Base-by-base conservation (phyloP, 35 echinoderm and acorn worm genomes). In the Lytechinus pictus region DNA sequence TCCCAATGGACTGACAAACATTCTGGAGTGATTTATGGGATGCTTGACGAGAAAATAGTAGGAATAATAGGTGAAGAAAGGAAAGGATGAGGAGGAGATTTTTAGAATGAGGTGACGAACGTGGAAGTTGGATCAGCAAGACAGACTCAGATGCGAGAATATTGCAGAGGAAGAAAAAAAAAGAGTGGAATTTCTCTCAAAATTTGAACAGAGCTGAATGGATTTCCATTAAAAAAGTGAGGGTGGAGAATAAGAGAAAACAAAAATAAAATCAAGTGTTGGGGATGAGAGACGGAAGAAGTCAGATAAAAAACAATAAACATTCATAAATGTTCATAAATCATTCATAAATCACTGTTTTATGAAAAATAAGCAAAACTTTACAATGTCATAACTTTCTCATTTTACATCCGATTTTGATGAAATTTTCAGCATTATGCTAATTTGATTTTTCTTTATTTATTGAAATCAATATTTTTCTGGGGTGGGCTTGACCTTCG, bases 1-100 rank as follows among this genome's bases (percentile, higher is more conserved):
- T 79, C 66, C 66, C 66, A 79, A 79, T 79, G 66, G 66, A 79
- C 66, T 79, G 66, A 79, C 66, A 79, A 79, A 79, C 66, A 79
- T 79, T 7, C 66, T 24, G 8, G 19, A 7, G 66, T 79, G 66
- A 79, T 79, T 79, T 79, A 79, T 79, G 19, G n/a, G 66, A n/a
- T 79, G 66, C 66, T 79, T 79, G 19, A 79, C 16, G 66, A 79
- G 66, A n/a, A 24, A 24, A 24, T 79, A 24, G n/a, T 79, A n/a
- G n/a, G 19, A 79, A 79, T 24, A 16, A 79, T 24, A 79, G n/a
- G n/a, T 16, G 66, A 24, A 24, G 66, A 79, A 14, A 24, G 61
- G 61, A 12, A 71, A 12, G 16, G 14, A 71, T 71, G 0, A 71
- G 24, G 61, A 71, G 61, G 19, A 71, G 4, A 24, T 24, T 79